phyloP scores from a whole-genome alignment of 2,888 invertebrate species.

The Hyles lineata region DNA sequence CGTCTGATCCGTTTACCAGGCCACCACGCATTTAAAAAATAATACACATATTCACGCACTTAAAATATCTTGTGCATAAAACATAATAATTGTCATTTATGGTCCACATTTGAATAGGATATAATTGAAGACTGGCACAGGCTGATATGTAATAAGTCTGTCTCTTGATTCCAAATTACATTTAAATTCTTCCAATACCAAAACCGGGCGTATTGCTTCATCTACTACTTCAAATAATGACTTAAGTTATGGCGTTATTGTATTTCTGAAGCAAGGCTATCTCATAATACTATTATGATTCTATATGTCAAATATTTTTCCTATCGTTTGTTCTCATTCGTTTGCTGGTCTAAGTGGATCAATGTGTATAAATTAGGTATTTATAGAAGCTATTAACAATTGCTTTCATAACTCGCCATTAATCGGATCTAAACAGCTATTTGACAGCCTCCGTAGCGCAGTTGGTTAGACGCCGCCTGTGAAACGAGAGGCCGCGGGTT shows the following conservation, averaged over 20 bases:
- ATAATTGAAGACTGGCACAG: too few relatives aligned
- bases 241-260: conserved; percentile 9
- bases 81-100: neutral
- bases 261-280: conserved; percentile 43
- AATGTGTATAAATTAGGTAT: conserved; percentile 1
- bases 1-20: too few relatives aligned
- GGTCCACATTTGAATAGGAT: neutral
- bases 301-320: conserved; percentile 51
- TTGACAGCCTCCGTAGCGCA: too few relatives aligned
- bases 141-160: too few relatives aligned
- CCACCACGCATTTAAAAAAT: too few relatives aligned
- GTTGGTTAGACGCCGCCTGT: too few relatives aligned
- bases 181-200: neutral
- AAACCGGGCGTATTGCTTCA: neutral
- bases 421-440: neutral
- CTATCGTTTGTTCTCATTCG: conserved; percentile 38
- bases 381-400: conserved; percentile 3
- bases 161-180: neutral
- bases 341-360: neutral
- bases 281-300: conserved; percentile 48
- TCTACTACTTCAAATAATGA: conserved; percentile 3
- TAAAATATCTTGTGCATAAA: too few relatives aligned
- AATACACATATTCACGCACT: too few relatives aligned
- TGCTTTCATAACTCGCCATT: neutral
- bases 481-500: too few relatives aligned